A percentile compares a stretch with the other conserved stretches of the same genome.
Conservation (phyloP, 2,113 vertebrate genomes). For the Alexandromys fortis region DNA sequence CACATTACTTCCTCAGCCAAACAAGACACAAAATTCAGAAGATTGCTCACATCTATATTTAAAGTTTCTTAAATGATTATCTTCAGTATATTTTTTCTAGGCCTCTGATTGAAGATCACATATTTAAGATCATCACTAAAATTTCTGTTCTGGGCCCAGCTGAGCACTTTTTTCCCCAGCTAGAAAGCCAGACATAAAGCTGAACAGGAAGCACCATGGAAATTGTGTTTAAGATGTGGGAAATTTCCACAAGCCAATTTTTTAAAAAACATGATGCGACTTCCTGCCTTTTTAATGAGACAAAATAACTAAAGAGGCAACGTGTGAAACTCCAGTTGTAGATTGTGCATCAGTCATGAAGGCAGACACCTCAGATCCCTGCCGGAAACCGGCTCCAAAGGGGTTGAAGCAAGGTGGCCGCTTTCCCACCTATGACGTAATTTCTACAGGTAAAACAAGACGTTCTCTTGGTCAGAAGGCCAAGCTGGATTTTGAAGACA, state of each 20-base stretch:
- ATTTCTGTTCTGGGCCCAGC: not conserved
- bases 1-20: not conserved
- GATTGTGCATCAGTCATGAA: not conserved
- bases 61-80: not conserved
- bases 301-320: not conserved
- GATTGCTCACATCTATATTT: not conserved
- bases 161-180: not conserved
- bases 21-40: slow-evolving; percentile 14
- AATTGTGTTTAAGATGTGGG: not conserved
- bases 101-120: not conserved
- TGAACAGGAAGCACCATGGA: not conserved
- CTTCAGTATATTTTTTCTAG: slow-evolving; percentile 8
- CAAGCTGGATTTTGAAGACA: slow-evolving; percentile 20
- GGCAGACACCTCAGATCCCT: not conserved
- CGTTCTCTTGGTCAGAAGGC: not conserved
- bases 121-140: not conserved
- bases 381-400: not conserved
- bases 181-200: not conserved
- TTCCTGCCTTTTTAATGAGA: slow-evolving; percentile 9
- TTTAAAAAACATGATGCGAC: not conserved
- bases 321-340: not conserved
- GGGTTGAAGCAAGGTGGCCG: not conserved
- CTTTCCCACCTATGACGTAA: not conserved
- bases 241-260: not conserved
- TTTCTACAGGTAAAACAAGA: slow-evolving; percentile 19